Percentiles rank a stretch among this genome's conserved stretches.
Conservation (phyloP, 92 coral and sea anemone genomes). For the Metridium senile region DNA sequence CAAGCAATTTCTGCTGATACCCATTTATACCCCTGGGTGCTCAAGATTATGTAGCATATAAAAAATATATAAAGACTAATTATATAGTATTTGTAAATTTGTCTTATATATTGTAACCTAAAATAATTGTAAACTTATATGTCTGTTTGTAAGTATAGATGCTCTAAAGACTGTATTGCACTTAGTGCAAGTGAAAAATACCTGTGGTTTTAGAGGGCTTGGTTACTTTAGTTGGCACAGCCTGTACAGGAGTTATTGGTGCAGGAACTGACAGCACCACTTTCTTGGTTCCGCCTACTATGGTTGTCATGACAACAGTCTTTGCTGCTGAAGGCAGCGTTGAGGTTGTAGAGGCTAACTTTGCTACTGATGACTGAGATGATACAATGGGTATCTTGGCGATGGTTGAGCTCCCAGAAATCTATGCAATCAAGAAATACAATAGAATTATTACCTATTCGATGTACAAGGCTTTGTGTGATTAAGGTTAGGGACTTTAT, state of each 20-base stretch:
- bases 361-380: background rate
- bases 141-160: no score
- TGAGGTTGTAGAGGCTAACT: constrained; percentile 13
- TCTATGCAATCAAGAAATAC: background rate
- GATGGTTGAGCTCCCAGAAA: constrained; percentile 35
- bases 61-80: no score
- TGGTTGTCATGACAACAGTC: constrained; percentile 86
- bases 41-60: no score
- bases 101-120: no score
- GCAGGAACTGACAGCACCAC: constrained; percentile 89
- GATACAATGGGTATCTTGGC: constrained; percentile 50
- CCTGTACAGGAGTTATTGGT: constrained; percentile 33
- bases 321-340: constrained; percentile 52
- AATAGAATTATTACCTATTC: background rate
- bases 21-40: no score
- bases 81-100: no score
- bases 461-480: no score
- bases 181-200: no score
- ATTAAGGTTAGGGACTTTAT: no score
- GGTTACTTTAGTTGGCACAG: background rate
- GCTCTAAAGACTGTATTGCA: no score
- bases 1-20: no score
- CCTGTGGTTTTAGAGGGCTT: constrained; percentile 37
- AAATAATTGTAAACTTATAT: no score
- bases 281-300: constrained; percentile 83